Percentiles rank a stretch among this genome's conserved stretches.
phyloP scores from a whole-genome alignment of 2,113 vertebrate genomes.

The Marmota monax region DNA sequence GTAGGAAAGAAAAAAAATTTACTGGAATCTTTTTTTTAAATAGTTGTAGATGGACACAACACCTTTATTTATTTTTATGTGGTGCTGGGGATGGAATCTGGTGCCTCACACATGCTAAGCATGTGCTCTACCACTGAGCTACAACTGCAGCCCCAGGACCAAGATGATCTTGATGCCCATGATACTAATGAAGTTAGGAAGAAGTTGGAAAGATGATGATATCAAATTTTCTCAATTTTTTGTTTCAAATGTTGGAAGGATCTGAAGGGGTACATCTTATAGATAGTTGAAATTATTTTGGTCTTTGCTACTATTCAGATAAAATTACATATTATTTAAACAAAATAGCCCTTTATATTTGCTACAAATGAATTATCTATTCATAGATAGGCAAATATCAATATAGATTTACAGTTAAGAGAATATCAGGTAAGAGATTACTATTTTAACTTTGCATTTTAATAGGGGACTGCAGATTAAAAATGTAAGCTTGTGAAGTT shows the following conservation, averaged over 20 bases:
- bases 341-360: neutral
- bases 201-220: neutral
- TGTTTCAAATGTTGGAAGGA: constrained; percentile 11
- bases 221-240: constrained; percentile 29
- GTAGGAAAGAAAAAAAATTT: neutral
- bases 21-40: too few relatives aligned
- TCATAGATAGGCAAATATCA: neutral
- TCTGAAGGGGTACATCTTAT: neutral
- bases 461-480: neutral
- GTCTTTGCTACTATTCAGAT: neutral
- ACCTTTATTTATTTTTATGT: too few relatives aligned
- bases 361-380: neutral
- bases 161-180: neutral
- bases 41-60: too few relatives aligned
- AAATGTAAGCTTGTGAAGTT: neutral
- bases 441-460: constrained; percentile 9
- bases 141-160: neutral
- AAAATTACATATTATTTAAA: neutral
- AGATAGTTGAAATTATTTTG: neutral
- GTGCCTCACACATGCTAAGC: too few relatives aligned
- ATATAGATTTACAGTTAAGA: constrained; percentile 2
- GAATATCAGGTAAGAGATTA: neutral
- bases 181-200: neutral
- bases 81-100: too few relatives aligned
- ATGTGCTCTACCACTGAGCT: too few relatives aligned